Conservation (phyloP, 2,797 vertebrate genomes). For the Schizopygopsis pylzovi region DNA sequence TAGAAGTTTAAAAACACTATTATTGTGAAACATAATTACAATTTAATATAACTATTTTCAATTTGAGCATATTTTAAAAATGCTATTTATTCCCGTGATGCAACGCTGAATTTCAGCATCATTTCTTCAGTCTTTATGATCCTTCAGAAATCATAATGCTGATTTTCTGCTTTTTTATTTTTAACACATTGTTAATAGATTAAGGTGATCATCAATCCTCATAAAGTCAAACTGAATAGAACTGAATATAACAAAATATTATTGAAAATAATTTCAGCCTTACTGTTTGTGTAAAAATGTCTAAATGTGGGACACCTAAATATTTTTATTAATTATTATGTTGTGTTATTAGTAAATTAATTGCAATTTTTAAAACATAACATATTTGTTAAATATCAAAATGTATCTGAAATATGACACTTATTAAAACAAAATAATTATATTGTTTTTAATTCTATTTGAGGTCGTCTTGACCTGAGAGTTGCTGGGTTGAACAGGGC, state of each 20-base stretch:
- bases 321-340: background rate
- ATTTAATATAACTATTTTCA: too few relatives aligned
- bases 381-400: too few relatives aligned
- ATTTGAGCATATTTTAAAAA: too few relatives aligned
- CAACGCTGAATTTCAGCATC: too few relatives aligned
- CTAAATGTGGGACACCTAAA: background rate
- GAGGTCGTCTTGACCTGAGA: background rate
- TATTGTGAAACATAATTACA: too few relatives aligned
- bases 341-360: background rate
- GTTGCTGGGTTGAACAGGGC: background rate
- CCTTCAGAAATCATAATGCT: too few relatives aligned
- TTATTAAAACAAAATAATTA: background rate
- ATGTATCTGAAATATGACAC: background rate
- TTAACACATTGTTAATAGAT: background rate
- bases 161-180: background rate
- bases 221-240: background rate
- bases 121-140: too few relatives aligned
- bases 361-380: too few relatives aligned
- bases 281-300: background rate
- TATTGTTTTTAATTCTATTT: background rate
- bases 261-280: too few relatives aligned
- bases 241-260: background rate
- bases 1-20: too few relatives aligned
- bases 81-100: too few relatives aligned
- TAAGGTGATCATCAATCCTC: background rate